These are phyloP conservation scores for Lasioglossum albipes DNA, from an alignment of 1,140 invertebrate species.

Conservation along the genomic window DNA sequence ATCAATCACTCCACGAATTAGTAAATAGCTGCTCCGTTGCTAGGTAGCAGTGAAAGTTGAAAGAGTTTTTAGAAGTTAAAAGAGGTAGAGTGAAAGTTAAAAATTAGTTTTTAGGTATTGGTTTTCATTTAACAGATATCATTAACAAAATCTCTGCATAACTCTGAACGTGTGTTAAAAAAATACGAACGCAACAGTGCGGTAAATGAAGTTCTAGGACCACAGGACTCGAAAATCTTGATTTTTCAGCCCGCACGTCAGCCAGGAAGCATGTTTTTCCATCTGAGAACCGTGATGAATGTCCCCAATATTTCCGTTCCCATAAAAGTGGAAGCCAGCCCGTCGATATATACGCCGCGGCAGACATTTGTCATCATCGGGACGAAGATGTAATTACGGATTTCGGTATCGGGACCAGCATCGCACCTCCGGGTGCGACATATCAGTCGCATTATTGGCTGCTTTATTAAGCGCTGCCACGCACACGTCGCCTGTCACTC, in stretches of 20 bases:
- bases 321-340: constrained; percentile 14
- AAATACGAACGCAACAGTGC: too few species aligned
- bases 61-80: too few species aligned
- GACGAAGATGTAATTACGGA: constrained; percentile 50
- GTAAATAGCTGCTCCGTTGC: too few species aligned
- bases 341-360: constrained; percentile 9
- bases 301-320: constrained; percentile 7
- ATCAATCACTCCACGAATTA: too few species aligned
- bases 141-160: too few species aligned
- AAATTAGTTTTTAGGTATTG: too few species aligned
- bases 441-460: constrained; percentile 53
- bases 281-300: constrained; percentile 33
- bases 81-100: too few species aligned
- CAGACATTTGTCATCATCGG: constrained; percentile 46
- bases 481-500: constrained; percentile 41
- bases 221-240: too few species aligned
- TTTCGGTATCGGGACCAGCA: constrained; percentile 37
- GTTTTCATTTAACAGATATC: too few species aligned
- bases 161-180: too few species aligned
- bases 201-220: too few species aligned
- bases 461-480: constrained; percentile 49
- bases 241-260: not conserved
- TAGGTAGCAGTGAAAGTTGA: too few species aligned
- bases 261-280: not conserved
- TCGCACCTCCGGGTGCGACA: constrained; percentile 38